A percentile compares a stretch with the other conserved stretches of the same genome.
Conservation (phyloP, 2,888 invertebrate genomes). For the Hirtodrosophila duncani region DNA sequence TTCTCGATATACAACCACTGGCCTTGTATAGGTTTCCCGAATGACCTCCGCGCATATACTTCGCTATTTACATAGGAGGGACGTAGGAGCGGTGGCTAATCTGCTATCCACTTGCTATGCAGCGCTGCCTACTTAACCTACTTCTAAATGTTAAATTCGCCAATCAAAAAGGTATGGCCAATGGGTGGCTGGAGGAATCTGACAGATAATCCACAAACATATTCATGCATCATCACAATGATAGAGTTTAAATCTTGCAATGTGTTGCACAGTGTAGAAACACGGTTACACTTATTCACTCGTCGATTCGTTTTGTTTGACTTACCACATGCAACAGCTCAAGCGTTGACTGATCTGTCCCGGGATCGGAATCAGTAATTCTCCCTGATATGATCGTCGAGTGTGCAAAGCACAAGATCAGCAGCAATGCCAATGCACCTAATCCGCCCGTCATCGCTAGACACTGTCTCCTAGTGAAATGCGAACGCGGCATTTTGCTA, state of each 20-base stretch:
- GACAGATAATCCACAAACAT: no score
- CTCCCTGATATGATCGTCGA: slow-evolving; percentile 59
- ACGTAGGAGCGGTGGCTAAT: no score
- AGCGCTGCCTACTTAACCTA: no score
- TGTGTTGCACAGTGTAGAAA: slow-evolving; percentile 18
- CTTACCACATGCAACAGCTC: slow-evolving; percentile 77
- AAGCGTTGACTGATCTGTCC: slow-evolving; percentile 68
- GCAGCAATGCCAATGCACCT: slow-evolving; percentile 63
- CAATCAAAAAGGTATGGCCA: no score
- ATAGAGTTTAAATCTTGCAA: neutral
- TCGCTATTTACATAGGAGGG: no score
- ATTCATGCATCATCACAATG: no score
- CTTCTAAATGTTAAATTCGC: no score
- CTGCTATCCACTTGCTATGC: no score
- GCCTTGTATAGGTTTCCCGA: no score
- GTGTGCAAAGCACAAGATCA: slow-evolving; percentile 70
- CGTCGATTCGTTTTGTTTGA: slow-evolving; percentile 8
- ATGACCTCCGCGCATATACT: no score
- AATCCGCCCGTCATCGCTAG: slow-evolving; percentile 74
- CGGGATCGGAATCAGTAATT: slow-evolving; percentile 51
- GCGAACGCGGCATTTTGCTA: slow-evolving; percentile 74
- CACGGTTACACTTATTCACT: slow-evolving; percentile 1
- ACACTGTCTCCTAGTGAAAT: slow-evolving; percentile 74
- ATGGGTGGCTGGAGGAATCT: no score
- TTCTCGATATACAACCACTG: no score